Percentiles rank a stretch among this genome's conserved stretches.
Evolutionary conservation across 2,113 vertebrate genomes (phyloP).

Genomic region (Pseudorasbora parva): DNA sequence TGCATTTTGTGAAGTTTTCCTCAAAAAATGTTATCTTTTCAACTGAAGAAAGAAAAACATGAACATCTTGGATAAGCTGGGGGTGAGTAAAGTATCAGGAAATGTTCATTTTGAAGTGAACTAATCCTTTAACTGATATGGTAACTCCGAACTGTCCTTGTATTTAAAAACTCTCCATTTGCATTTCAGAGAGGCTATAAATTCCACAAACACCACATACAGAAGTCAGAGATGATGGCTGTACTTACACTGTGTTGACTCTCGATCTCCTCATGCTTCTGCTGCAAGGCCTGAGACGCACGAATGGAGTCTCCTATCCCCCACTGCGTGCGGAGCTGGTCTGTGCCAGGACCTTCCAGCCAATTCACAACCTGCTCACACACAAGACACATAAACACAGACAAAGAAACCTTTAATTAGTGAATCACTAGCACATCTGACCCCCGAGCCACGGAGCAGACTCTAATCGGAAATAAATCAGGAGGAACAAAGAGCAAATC

Average conservation of each 20-base stretch:
- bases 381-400: constrained; percentile 25
- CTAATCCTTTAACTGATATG: neutral
- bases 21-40: too few relatives aligned
- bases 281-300: constrained; percentile 93
- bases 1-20: too few relatives aligned
- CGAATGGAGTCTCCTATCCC: constrained; percentile 95
- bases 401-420: constrained; percentile 24
- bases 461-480: constrained; percentile 8
- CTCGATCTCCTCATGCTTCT: constrained; percentile 98
- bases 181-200: neutral
- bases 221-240: neutral
- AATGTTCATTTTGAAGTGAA: too few relatives aligned
- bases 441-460: neutral
- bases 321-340: constrained; percentile 93
- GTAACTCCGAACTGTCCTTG: neutral
- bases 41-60: too few relatives aligned
- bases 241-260: constrained; percentile 95
- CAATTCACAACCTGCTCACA: constrained; percentile 91
- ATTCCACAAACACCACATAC: neutral
- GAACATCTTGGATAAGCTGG: too few relatives aligned
- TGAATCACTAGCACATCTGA: neutral
- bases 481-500: neutral
- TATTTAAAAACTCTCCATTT: neutral
- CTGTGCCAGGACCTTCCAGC: constrained; percentile 96
- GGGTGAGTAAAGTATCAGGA: too few relatives aligned